Evolutionary conservation across 2,113 vertebrate species (phyloP), one percentile per base, ranked within the genome.

Genomic region (Puffinus mauretanicus): DNA sequence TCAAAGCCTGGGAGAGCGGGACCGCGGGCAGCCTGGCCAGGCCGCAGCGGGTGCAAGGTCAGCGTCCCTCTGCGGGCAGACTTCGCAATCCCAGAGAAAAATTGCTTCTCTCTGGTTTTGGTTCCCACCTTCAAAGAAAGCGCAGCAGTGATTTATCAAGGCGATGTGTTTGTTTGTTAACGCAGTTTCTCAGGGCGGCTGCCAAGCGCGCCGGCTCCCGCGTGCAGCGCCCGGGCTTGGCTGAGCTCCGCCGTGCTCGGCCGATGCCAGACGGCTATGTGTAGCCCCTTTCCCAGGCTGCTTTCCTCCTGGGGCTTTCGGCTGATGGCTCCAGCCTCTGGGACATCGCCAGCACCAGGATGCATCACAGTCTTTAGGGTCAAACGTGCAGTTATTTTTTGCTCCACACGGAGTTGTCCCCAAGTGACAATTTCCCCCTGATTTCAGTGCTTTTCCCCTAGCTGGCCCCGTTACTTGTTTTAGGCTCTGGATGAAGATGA

Each of bases 161-260:
- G 40, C 9, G 7, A 34, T 10, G 19, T 3, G 34, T 13, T 7
- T 15, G 27, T 66, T 76, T 38, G 13, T 20, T 16, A 47, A 66
- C 16, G 47, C 80, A 47, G 34, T 89, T 94, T 94, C 88, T 88
- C 95, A 94, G 70, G 72, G 88, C 0, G 0, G 52, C 2, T 77
- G 92, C 95, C 88, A 95, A 93, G 57, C 0, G 2, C 13, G 55
- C 38, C 0, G 32, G 78, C 86, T 77, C 52, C 76, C 2, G 2
- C 7, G 4, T n/a, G 13, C 36, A 25, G 61, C 5, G 3, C 81
- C 46, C 2, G 3, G 66, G 64, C 34, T 86, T 86, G 64, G 82
- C 76, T n/a, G 14, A 13, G 65, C 75, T 66, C 60, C 0, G 6
- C 1, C 1, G 0, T 1, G 2, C 66, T 84, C 0, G 0, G 42